Base-by-base conservation (phyloP, 2,113 vertebrate species). In the Sinocyclocheilus rhinocerous region DNA sequence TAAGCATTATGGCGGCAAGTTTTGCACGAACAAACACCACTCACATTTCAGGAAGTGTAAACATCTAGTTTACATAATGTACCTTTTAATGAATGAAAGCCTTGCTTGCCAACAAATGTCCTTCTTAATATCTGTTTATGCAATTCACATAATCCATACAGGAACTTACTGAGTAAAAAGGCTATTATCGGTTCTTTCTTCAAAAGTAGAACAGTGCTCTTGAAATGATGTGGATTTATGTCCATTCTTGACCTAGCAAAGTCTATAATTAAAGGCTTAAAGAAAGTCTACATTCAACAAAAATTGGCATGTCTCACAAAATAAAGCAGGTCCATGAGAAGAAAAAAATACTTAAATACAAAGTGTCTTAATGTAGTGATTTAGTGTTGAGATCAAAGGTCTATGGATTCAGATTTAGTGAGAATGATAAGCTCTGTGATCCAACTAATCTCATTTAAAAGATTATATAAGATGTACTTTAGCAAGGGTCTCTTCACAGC, bases 321-420 rank as follows among this genome's bases (percentile, higher is more conserved):
- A 75, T 42, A 75, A 76, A 75, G 22, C 39, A 75, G 39, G 22
- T 6, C 22, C 39, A 2, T 75, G 72, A 61, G 52, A 84, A 29
- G 26, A 33, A 29, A 22, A 84, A 61, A 52, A 48, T 13, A 4
- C 5, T 48, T 84, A 3, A 63, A 0, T 65, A 84, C 57, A 76
- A 61, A 76, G 52, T 15, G 22, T 63, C 6, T 15, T 29, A 85
- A 45, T 78, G 61, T 69, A 63, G 39, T 50, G 15, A 67, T 77
- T 76, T 45, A 15, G 1, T 81, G 57, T 65, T 26, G 24, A 78
- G 75, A 78, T 85, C 75, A 55, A 55, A 67, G 59, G n/a, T 48
- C 42, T n/a, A 4, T 52, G 45, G 63, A 78, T 65, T 81, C 1
- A 42, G n/a, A 78, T 36, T 11, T 6, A 42, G 33, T 24, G 0